Percentiles rank a stretch among this genome's conserved stretches.
Evolutionary conservation across 2,888 invertebrate genomes (phyloP).

Genomic region (Orthonevra nobilis): DNA sequence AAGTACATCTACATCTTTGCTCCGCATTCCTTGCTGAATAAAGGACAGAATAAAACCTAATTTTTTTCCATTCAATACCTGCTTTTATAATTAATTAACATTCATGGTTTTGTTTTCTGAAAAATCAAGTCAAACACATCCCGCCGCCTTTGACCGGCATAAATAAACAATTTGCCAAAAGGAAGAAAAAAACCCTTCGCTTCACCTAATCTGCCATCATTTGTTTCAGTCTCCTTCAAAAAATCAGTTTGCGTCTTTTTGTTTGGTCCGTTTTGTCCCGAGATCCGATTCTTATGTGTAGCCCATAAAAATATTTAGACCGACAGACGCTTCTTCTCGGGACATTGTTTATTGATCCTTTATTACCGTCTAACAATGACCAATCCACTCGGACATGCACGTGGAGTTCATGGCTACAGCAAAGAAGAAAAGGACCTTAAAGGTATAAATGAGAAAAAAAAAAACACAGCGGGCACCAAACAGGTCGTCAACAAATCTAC

Average conservation of each 20-base stretch:
- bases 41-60: no score
- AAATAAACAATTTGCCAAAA: conserved; percentile 25
- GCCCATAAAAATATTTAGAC: conserved; percentile 51
- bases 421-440: conserved; percentile 14
- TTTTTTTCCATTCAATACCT: no score
- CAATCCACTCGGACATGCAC: conserved; percentile 52
- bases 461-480: conserved; percentile 28
- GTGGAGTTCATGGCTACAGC: conserved; percentile 19
- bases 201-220: conserved; percentile 36
- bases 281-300: background rate
- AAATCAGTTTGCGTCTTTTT: background rate
- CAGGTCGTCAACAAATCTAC: conserved; percentile 58
- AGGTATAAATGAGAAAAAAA: background rate
- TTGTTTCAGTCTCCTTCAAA: conserved; percentile 23
- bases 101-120: no score
- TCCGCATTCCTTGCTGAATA: no score
- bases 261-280: background rate
- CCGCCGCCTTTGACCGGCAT: conserved; percentile 8
- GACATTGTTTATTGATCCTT: conserved; percentile 44
- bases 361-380: conserved; percentile 51
- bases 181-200: conserved; percentile 1
- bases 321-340: conserved; percentile 24
- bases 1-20: no score
- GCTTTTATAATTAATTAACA: no score
- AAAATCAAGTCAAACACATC: no score